These are phyloP conservation scores for Pseudachorutes palmiensis DNA, from an alignment of 1,140 invertebrate species.

Conservation along the genomic window DNA sequence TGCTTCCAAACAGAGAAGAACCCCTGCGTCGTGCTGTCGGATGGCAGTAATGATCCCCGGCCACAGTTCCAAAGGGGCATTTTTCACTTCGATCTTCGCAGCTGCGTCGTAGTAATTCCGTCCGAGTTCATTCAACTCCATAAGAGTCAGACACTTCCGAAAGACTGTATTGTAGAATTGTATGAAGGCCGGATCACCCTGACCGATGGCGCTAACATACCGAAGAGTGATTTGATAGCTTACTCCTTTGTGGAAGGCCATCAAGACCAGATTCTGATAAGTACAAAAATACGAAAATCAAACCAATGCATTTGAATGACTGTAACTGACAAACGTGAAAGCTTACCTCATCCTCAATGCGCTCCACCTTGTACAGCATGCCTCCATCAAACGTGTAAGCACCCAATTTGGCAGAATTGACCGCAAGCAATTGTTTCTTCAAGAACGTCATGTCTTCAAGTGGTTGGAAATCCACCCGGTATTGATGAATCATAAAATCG, in stretches of 20 bases:
- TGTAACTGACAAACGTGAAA: neutral
- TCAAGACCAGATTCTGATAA: neutral
- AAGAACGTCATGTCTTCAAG: constrained; percentile 57
- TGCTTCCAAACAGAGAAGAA: constrained; percentile 55
- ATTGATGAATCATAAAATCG: constrained; percentile 49
- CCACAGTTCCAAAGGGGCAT: constrained; percentile 58
- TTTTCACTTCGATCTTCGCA: constrained; percentile 42
- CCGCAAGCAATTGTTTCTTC: constrained; percentile 52
- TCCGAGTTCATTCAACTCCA: constrained; percentile 46
- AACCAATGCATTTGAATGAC: neutral
- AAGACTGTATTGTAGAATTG: constrained; percentile 37
- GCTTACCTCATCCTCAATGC: constrained; percentile 6
- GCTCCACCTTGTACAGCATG: neutral
- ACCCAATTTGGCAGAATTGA: constrained; percentile 50
- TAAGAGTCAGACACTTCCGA: constrained; percentile 35
- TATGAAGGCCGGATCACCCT: constrained; percentile 8
- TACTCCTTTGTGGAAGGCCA: neutral
- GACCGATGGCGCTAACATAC: constrained; percentile 6
- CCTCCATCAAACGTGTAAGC: constrained; percentile 51
- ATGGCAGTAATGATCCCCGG: constrained; percentile 68
- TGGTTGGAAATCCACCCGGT: constrained; percentile 68
- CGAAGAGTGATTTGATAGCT: constrained; percentile 20
- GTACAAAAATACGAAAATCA: neutral
- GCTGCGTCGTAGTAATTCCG: constrained; percentile 67
- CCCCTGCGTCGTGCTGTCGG: constrained; percentile 60